phyloP scores from a whole-genome alignment of 2,113 vertebrate genomes.

The Lampris incognitus region DNA sequence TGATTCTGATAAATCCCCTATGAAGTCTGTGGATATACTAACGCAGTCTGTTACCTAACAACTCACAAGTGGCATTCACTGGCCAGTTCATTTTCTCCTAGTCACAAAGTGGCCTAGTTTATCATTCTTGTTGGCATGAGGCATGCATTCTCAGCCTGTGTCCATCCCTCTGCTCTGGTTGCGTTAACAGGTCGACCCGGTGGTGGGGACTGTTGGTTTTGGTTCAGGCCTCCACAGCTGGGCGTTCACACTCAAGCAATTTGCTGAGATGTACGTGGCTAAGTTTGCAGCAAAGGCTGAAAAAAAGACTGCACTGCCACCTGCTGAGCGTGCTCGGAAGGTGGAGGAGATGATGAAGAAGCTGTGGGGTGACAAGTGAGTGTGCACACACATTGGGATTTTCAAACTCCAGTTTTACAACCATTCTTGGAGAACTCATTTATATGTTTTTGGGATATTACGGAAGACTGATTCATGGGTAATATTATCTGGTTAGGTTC shows the following conservation, averaged over 20 bases:
- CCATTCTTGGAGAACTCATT: too few relatives aligned
- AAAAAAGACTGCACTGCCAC: slow-evolving; percentile 81
- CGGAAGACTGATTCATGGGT: not conserved
- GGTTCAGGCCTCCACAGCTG: slow-evolving; percentile 96
- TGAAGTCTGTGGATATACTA: too few relatives aligned
- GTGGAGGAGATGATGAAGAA: slow-evolving; percentile 99
- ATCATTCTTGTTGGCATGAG: too few relatives aligned
- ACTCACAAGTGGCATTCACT: too few relatives aligned
- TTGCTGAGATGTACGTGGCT: slow-evolving; percentile 95
- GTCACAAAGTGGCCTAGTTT: too few relatives aligned
- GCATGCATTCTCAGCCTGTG: too few relatives aligned
- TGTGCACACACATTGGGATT: not conserved
- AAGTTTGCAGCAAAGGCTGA: slow-evolving; percentile 93
- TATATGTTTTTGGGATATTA: too few relatives aligned
- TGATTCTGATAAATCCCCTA: too few relatives aligned
- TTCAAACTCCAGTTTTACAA: too few relatives aligned
- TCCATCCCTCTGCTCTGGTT: too few relatives aligned
- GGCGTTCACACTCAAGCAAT: slow-evolving; percentile 98
- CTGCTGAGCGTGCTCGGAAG: slow-evolving; percentile 90
- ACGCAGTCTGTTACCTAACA: too few relatives aligned
- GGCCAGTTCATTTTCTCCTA: too few relatives aligned
- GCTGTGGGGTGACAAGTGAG: slow-evolving; percentile 94
- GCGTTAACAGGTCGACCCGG: slow-evolving; percentile 87
- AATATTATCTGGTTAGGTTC: slow-evolving; percentile 76
- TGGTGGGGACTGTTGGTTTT: slow-evolving; percentile 93